Base-by-base conservation (phyloP, 2,888 invertebrate species). In the Keiferia lycopersicella region DNA sequence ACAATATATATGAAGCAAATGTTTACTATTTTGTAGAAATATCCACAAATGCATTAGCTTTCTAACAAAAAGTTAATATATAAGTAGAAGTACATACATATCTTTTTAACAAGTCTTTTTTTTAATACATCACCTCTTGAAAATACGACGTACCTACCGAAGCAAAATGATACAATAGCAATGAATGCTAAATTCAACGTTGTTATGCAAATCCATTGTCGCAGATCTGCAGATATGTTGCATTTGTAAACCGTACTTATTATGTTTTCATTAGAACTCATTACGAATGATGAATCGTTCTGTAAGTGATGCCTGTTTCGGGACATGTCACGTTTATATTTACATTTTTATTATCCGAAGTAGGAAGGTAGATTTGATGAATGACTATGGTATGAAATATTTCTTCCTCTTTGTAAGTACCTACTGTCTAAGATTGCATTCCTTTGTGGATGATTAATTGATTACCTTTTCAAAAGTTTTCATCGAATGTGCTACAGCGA, bases 261-360 rank as follows among this genome's bases (percentile, higher is more conserved):
- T 77, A 76, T 71, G 68, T 71, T 77, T 77, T 74, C 76, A 80
- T 77, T 79, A 78, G 69, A 70, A 69, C 70, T 71, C 73, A 76
- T 76, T 77, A 77, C 68, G 65, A 68, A 69, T 77, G 78, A 78
- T 77, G 70, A 77, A 79, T 81, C 73, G 71, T 66, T 68, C 67
- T 62, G 26, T 57, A 26, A 61, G 63, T 65, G 64, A 51, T 38
- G 53, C 65, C 62, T 51, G 62, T 67, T 66, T 64, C 62, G 53
- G 39, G 20, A 58, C 12, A 59, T 45, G 60, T 59, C 59, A 56
- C 30, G 56, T 56, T 26, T 56, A 56, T 56, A 11, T 56, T 34
- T 16, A 16, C 45, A 45, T 45, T 16, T 45, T 45, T 45, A 45
- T 45, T 45, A 45, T 45, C n/a, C 16, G 45, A 16, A 6, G 45